Base-by-base conservation (phyloP, 2,113 vertebrate species). In the Pholis gunnellus region DNA sequence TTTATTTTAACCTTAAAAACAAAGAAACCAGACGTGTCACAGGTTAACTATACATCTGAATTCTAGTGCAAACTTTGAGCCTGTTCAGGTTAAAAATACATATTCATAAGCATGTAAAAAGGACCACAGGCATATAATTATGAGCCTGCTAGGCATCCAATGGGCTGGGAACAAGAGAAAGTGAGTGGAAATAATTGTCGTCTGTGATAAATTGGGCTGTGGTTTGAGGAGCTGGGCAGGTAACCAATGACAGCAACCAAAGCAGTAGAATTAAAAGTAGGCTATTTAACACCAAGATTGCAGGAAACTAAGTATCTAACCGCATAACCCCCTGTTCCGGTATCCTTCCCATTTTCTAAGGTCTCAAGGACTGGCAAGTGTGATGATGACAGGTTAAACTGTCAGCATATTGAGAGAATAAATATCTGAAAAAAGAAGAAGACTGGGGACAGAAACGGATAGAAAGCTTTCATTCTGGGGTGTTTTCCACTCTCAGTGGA, bases 401-500 rank as follows among this genome's bases (percentile, higher is more conserved):
- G 48, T 54, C 72, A 61, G 34, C 10, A 64, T 60, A 57, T 44
- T 10, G 38, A 60, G 9, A 27, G 27, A 74, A 44, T 34, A 31
- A 36, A 22, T 25, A 27, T 29, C 42, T 57, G 63, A 52, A 42
- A 38, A 25, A 52, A 44, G 54, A 38, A 57, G 54, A 46, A 31
- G 66, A 48, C 25, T 29, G 29, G 6, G 40, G 2, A 75, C 34
- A 48, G 31, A 22, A 38, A 73, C 0, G 20, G 46, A 36, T 3
- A 75, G 50, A 83, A 69, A 75, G 18, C 69, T 77, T 56, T 84
- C 15, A 77, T 75, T 83, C 74, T 52, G 18, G 4, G 34, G 29
- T 40, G 54, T 78, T 79, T 72, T 88, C 75, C 73, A 14, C 36
- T 68, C 27, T 78, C 82, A 25, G 80, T 31, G 68, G 81, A 80